Conservation (phyloP, 2,113 vertebrate species). For the Saccopteryx leptura region DNA sequence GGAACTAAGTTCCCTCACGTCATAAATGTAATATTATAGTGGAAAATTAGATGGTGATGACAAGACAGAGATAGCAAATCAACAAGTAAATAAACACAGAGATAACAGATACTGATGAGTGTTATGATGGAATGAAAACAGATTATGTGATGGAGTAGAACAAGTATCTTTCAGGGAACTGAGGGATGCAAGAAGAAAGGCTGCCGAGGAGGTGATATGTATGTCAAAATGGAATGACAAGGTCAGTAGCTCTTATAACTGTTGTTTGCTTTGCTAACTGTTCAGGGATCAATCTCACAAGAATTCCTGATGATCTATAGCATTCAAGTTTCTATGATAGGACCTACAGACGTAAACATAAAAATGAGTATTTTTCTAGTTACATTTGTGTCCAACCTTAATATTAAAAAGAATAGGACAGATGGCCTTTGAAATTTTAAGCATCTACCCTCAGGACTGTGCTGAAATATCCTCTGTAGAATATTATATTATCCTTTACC, state of each 20-base stretch:
- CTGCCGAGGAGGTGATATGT: neutral
- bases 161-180: neutral
- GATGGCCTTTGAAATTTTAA: neutral
- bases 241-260: neutral
- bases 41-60: neutral
- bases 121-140: neutral
- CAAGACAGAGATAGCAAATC: neutral
- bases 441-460: neutral
- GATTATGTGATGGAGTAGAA: neutral
- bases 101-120: neutral
- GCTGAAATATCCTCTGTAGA: neutral
- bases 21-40: neutral
- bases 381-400: neutral
- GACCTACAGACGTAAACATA: neutral
- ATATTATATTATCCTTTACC: neutral
- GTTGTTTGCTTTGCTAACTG: neutral
- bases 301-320: neutral
- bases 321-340: neutral
- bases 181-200: neutral
- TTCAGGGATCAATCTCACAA: neutral
- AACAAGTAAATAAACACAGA: neutral
- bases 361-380: neutral
- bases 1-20: neutral
- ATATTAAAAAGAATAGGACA: neutral
- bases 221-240: neutral